Evolutionary conservation across 2,113 vertebrate genomes (phyloP).

Genomic region (Aphyosemion australe): DNA sequence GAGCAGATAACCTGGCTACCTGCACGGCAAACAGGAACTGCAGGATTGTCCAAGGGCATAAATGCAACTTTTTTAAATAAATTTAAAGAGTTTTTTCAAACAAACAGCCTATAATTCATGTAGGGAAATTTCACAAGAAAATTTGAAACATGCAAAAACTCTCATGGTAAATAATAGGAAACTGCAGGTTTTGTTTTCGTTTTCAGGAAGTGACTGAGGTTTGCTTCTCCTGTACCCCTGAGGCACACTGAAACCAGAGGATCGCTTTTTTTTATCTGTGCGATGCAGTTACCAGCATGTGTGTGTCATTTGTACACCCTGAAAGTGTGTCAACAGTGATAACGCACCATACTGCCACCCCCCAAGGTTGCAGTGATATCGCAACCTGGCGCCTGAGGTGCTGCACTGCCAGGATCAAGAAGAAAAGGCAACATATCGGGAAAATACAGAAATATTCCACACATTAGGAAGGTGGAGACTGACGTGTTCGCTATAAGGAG

Average conservation of each 20-base stretch:
- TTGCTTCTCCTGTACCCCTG: conserved; percentile 35
- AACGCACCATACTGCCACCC: conserved; percentile 47
- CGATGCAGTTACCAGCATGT: conserved; percentile 44
- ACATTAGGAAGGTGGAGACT: conserved; percentile 40
- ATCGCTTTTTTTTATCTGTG: conserved; percentile 47
- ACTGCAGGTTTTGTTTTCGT: conserved; percentile 9
- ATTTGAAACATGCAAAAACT: background rate
- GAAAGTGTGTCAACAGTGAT: conserved; percentile 63
- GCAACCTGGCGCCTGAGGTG: conserved; percentile 49
- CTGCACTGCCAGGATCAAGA: conserved; percentile 19
- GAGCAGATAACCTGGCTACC: conserved; percentile 61
- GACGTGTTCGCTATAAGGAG: conserved; percentile 1
- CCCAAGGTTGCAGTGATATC: conserved; percentile 55
- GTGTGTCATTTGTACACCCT: conserved; percentile 38
- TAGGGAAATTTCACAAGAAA: background rate
- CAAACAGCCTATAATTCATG: background rate
- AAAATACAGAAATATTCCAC: conserved; percentile 37
- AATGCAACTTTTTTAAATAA: background rate
- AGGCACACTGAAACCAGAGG: conserved; percentile 27
- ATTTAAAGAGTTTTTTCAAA: background rate
- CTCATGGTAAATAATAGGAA: conserved; percentile 26
- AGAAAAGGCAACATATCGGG: background rate
- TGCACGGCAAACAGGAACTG: conserved; percentile 14
- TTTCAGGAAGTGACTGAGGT: conserved; percentile 27
- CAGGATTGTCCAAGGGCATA: conserved; percentile 3